Evolutionary conservation across 2,113 vertebrate species (phyloP), one percentile per base, ranked within the genome.

Genomic region (Phrynosoma blainvillii): DNA sequence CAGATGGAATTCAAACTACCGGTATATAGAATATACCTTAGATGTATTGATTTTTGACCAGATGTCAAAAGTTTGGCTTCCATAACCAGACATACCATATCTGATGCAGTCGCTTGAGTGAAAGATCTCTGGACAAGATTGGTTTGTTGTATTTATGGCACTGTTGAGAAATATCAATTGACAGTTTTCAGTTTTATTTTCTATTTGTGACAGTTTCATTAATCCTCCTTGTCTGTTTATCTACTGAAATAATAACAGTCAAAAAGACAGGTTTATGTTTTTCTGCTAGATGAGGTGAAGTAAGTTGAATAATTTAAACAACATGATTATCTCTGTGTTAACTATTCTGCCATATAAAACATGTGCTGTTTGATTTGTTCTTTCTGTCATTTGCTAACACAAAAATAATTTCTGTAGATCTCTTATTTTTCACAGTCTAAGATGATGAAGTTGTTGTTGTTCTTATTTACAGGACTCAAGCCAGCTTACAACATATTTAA

Each of bases 71-170:
- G 84, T 36, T 78, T 90, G 66, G 18, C 47, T 47, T 9, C 5
- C 1, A 13, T 82, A 77, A 56, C 1, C 0, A 14, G 70, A 96
- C 95, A 0, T 95, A 97, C 97, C 96, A 0, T 97, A 97, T 93
- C 90, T 95, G 23, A 92, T 89, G 88, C 95, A 96, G 66, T 89
- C 85, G 40, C 92, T 94, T 36, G 94, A 92, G 1, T 97, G 95
- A 86, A 84, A 10, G 71, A 97, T 96, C 92, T 90, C 94, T 0
- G 97, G 97, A 86, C 88, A 94, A 0, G 89, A 11, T 84, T 91
- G 36, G 87, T 87, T 96, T 82, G 93, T 83, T 70, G 92, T 90
- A 91, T 95, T 96, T 77, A 93, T 32, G 82, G 85, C 90, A 78
- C 96, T 97, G 90, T 78, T 78, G 90, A 54, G 90, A 81, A 90